phyloP scores from a whole-genome alignment of 2,888 invertebrate species.

The Rhimphoctona megacephalus region DNA sequence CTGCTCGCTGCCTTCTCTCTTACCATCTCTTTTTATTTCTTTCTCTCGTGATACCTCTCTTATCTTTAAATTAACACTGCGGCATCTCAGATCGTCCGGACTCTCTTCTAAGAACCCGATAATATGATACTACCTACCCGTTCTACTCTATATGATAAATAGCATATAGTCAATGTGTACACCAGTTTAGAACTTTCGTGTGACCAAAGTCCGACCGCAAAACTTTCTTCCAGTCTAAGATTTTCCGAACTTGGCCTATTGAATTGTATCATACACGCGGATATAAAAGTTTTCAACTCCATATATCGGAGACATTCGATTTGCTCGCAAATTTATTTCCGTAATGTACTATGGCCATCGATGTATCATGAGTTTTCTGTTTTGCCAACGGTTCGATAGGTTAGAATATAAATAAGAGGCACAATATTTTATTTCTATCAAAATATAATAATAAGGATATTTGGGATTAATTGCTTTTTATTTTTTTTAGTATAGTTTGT shows the following conservation, averaged over 20 bases:
- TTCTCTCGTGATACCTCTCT: conserved; percentile 64
- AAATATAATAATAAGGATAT: not conserved
- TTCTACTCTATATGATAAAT: conserved; percentile 47
- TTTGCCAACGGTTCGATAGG: not conserved
- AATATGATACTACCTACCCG: conserved; percentile 42
- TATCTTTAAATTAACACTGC: conserved; percentile 73
- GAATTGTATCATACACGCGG: conserved; percentile 51
- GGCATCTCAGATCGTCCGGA: conserved; percentile 51
- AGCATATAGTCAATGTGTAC: conserved; percentile 50
- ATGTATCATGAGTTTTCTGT: not conserved
- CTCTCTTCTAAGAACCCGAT: conserved; percentile 57
- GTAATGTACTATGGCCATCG: not conserved
- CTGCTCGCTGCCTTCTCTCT: conserved; percentile 25
- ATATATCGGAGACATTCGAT: conserved; percentile 11
- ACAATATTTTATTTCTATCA: not conserved
- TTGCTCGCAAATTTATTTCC: conserved; percentile 22
- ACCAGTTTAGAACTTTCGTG: conserved; percentile 52
- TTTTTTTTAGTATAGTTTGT: no score
- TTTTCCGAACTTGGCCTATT: conserved; percentile 57
- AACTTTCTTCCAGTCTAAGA: conserved; percentile 55
- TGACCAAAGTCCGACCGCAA: conserved; percentile 46
- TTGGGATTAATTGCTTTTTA: no score
- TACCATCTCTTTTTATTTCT: conserved; percentile 29
- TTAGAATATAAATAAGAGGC: not conserved
- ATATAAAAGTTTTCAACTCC: conserved; percentile 27